Conservation (phyloP, 2,797 vertebrate species). For the Gadopsis bispinosus region DNA sequence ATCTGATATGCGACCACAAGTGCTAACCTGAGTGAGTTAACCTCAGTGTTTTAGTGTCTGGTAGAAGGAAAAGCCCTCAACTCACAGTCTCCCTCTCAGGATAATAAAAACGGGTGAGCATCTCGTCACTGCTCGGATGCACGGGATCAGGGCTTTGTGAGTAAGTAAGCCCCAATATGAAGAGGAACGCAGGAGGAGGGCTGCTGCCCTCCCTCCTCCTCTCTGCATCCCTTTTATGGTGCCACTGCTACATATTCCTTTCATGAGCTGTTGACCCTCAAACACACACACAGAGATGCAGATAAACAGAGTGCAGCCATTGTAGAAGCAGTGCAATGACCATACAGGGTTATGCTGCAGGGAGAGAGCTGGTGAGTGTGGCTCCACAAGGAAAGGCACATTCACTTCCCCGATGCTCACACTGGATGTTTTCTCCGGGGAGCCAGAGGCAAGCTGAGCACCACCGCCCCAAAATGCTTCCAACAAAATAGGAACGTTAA, state of each 20-base stretch:
- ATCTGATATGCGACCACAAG: no score
- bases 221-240: constrained; percentile 77
- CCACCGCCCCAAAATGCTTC: background rate
- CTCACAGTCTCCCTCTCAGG: background rate
- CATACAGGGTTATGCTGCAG: constrained; percentile 82
- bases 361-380: constrained; percentile 45
- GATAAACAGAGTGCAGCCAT: constrained; percentile 64
- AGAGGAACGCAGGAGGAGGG: constrained; percentile 62
- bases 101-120: background rate
- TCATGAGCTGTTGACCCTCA: constrained; percentile 24
- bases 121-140: background rate
- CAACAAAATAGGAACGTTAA: background rate
- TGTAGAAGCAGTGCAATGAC: constrained; percentile 68
- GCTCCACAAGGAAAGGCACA: constrained; percentile 53
- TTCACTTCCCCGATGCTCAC: constrained; percentile 26
- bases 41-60: background rate
- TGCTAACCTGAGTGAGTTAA: background rate
- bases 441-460: constrained; percentile 29
- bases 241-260: constrained; percentile 59
- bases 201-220: constrained; percentile 45
- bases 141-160: background rate
- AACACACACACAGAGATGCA: constrained; percentile 36
- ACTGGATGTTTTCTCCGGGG: constrained; percentile 32
- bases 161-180: constrained; percentile 44
- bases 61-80: background rate